Evolutionary conservation across 2,113 vertebrate genomes (phyloP), one percentile per base, ranked within the genome.

Genomic region (western clawed frog (Xenopus tropicalis)): DNA sequence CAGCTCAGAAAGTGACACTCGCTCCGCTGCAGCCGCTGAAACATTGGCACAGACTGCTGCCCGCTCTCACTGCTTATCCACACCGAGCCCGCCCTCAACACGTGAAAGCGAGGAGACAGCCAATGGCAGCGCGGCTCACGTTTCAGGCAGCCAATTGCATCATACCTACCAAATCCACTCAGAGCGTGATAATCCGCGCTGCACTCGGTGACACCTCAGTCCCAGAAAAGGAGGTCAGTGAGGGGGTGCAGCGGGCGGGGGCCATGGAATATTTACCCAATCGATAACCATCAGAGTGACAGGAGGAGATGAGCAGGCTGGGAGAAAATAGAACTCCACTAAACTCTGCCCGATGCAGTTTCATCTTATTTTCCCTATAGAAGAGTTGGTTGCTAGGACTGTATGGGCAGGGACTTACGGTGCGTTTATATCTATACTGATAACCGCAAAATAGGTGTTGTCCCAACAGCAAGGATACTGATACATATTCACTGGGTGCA

Each of bases 1-100:
- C n/a, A 10, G 14, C 44, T 20, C 23, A 3, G 20, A 37, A 24
- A 57, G 14, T 14, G 4, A 12, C 2, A 13, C 46, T 42, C 14
- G 2, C 69, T 61, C 29, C 42, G 21, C 37, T 42, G 57, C 51
- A 17, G 20, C 4, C 25, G 5, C 25, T 11, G 10, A 14, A 65
- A 22, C 37, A 68, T 64, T 69, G 20, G 16, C 48, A 22, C 3
- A 17, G 22, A 3, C 24, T 2, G 24, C 21, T 23, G 56, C 21
- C n/a, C 37, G 61, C 46, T n/a, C 42, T 11, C 22, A 8, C 51
- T n/a, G 72, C 70, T 79, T 81, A 81, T 81, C 63, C 54, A n/a
- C 43, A 29, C 12, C 66, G 3, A 64, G 58, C 52, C 78, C 17
- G 64, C 48, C 52, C 71, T 51, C 23, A 74, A 37, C 80, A 71